These are phyloP conservation scores for Fragum whitleyi DNA, from an alignment of 2,888 invertebrate species.

Conservation along the genomic window DNA sequence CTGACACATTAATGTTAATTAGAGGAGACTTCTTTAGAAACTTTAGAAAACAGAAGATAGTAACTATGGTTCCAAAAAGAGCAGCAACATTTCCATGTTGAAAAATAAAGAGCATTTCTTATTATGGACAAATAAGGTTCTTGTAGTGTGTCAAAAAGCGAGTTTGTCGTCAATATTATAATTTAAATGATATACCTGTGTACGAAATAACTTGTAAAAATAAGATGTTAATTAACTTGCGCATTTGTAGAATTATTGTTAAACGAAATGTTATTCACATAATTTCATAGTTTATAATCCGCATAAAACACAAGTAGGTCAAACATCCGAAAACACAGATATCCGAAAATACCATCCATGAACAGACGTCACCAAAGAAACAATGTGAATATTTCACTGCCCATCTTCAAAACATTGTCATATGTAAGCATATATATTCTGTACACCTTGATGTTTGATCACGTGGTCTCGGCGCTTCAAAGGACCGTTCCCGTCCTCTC, in stretches of 20 bases:
- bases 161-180: too few species aligned
- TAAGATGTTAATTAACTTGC: too few species aligned
- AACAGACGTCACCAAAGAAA: neutral
- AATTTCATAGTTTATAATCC: neutral
- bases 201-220: too few species aligned
- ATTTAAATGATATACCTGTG: too few species aligned
- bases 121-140: too few species aligned
- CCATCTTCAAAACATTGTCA: slow-evolving; percentile 25
- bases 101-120: too few species aligned
- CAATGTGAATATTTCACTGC: neutral
- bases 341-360: neutral
- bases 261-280: neutral
- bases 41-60: too few species aligned
- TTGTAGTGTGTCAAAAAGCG: too few species aligned
- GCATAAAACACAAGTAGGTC: neutral
- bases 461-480: slow-evolving; percentile 7
- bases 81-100: too few species aligned
- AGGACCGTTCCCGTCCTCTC: neutral
- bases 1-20: too few species aligned
- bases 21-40: too few species aligned
- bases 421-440: slow-evolving; percentile 11
- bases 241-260: neutral
- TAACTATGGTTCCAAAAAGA: too few species aligned
- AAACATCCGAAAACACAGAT: neutral
- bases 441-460: slow-evolving; percentile 7